phyloP scores from a whole-genome alignment of 2,888 invertebrate genomes.

The Andrena fulva region DNA sequence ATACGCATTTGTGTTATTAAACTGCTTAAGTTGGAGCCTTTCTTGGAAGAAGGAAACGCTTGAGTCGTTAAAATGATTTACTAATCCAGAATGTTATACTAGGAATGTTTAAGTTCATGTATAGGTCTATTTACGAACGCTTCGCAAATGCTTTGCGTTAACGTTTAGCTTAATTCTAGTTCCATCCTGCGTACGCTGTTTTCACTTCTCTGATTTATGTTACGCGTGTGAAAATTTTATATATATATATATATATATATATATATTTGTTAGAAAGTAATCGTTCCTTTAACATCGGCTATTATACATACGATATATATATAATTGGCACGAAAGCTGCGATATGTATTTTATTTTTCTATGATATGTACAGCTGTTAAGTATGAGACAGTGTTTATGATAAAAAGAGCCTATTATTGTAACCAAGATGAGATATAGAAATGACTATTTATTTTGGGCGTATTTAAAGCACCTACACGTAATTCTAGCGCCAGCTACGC shows the following conservation, averaged over 20 bases:
- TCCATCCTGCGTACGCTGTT: slow-evolving; percentile 28
- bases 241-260: background rate
- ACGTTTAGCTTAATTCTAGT: slow-evolving; percentile 8
- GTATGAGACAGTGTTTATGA: slow-evolving; percentile 49
- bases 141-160: background rate
- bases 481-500: slow-evolving; percentile 37
- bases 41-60: background rate
- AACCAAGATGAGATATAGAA: slow-evolving; percentile 47
- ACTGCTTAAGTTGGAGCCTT: slow-evolving; percentile 14
- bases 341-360: slow-evolving; percentile 70
- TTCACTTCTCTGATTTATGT: slow-evolving; percentile 13
- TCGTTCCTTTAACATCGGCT: slow-evolving; percentile 51
- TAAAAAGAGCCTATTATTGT: slow-evolving; percentile 64
- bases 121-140: background rate
- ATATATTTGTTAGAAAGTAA: slow-evolving; percentile 36
- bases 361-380: slow-evolving; percentile 62
- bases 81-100: background rate
- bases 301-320: slow-evolving; percentile 38
- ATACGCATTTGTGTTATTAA: background rate
- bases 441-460: slow-evolving; percentile 66
- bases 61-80: background rate
- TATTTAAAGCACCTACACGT: slow-evolving; percentile 48
- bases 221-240: slow-evolving; percentile 13
- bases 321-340: slow-evolving; percentile 56
- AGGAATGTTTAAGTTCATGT: slow-evolving; percentile 2